Conservation (phyloP, 2,113 vertebrate genomes). For the Cranoglanis bouderius region DNA sequence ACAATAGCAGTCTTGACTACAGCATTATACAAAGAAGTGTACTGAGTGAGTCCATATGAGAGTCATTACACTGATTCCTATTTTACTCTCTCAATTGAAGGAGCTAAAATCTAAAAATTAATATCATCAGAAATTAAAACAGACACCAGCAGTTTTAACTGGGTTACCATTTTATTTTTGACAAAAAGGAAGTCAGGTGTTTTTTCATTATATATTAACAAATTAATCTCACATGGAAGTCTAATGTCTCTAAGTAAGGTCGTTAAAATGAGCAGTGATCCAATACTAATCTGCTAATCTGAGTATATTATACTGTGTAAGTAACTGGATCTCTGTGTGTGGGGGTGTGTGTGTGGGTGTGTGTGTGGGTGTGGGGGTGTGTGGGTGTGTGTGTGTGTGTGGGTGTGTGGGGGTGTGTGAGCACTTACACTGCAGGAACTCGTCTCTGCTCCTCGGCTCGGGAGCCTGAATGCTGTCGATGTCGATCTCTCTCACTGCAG, state of each 20-base stretch:
- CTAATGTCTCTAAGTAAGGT: background rate
- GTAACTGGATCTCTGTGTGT: no score
- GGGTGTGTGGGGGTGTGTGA: background rate
- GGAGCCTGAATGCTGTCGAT: conserved; percentile 73
- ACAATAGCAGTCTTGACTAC: background rate
- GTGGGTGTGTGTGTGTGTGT: background rate
- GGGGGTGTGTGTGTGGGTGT: background rate
- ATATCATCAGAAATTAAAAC: background rate
- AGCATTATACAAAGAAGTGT: no score
- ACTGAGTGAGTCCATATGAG: no score
- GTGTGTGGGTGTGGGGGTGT: background rate
- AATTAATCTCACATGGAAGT: background rate
- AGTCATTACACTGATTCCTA: background rate
- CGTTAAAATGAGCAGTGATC: background rate
- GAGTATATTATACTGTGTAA: no score
- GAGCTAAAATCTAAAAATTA: background rate
- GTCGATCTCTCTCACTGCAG: conserved; percentile 72
- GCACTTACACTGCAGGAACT: conserved; percentile 75
- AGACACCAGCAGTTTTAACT: background rate
- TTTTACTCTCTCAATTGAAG: no score
- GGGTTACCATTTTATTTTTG: background rate
- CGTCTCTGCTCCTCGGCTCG: conserved; percentile 71
- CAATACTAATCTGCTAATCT: no score
- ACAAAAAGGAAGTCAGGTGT: background rate
- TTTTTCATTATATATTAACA: background rate